A percentile compares a stretch with the other conserved stretches of the same genome.
These are phyloP conservation scores for Drosophila mayaguana DNA, from an alignment of 2,888 invertebrate species.

Conservation along the genomic window DNA sequence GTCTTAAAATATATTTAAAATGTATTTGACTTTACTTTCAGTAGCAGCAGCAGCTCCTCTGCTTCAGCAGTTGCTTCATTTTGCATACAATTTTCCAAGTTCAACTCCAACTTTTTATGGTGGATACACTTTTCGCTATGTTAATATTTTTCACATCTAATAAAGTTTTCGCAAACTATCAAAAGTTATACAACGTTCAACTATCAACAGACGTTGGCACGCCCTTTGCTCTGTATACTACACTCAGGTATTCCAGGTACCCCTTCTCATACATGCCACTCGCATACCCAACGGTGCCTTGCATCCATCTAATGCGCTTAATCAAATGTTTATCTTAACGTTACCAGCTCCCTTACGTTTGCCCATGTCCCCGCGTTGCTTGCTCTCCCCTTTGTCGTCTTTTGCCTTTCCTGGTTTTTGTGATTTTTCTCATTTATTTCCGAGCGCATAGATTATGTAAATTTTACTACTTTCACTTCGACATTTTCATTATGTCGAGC, in stretches of 20 bases:
- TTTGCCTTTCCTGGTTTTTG: conserved; percentile 36
- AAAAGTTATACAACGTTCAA: conserved; percentile 45
- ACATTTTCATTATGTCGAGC: conserved; percentile 77
- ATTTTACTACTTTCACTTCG: conserved; percentile 81
- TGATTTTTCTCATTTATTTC: conserved; percentile 80
- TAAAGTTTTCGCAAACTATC: conserved; percentile 61
- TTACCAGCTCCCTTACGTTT: conserved; percentile 22
- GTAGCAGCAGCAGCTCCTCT: conserved; percentile 4
- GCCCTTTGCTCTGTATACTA: conserved; percentile 1
- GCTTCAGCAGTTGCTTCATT: background rate
- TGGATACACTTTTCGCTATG: conserved; percentile 37
- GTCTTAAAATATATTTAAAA: conserved; percentile 47
- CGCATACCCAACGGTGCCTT: conserved; percentile 16
- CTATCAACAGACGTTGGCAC: conserved; percentile 37
- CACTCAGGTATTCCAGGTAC: background rate
- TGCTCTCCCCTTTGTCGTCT: background rate
- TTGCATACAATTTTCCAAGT: conserved; percentile 4
- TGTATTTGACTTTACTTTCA: conserved; percentile 60
- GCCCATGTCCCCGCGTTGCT: no score
- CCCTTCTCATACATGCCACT: conserved; percentile 2
- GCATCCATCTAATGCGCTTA: conserved; percentile 68
- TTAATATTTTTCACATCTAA: conserved; percentile 75
- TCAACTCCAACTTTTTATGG: background rate
- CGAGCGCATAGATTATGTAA: conserved; percentile 79
- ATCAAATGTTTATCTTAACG: conserved; percentile 78